Conservation (phyloP, 2,888 invertebrate species). For the Pelosia muscerda region DNA sequence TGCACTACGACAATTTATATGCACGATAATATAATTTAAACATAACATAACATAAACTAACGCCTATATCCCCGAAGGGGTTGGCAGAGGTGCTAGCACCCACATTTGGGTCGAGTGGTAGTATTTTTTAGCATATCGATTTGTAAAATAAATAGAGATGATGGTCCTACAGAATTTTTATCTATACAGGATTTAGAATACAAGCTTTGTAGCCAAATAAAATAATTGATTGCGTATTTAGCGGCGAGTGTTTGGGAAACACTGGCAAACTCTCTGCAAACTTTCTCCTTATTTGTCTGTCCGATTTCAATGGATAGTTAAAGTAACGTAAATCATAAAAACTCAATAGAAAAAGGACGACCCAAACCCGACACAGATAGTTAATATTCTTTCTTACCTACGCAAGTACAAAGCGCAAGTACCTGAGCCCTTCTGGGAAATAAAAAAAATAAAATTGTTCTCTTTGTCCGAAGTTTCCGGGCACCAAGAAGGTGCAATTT, state of each 20-base stretch:
- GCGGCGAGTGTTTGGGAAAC: conserved; percentile 10
- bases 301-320: conserved; percentile 37
- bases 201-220: no score
- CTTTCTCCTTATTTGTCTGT: conserved; percentile 47
- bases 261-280: conserved; percentile 10
- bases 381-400: conserved; percentile 43
- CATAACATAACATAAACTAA: no score
- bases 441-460: conserved; percentile 28
- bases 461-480: conserved; percentile 48
- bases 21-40: no score
- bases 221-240: neutral
- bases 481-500: conserved; percentile 34
- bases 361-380: conserved; percentile 38
- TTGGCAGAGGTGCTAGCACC: no score
- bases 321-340: conserved; percentile 52
- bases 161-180: no score
- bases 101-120: no score
- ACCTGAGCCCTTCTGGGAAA: conserved; percentile 44
- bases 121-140: no score
- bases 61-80: no score
- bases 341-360: conserved; percentile 37
- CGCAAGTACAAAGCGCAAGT: conserved; percentile 43
- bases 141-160: no score
- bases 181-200: no score
- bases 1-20: no score